Evolutionary conservation across 2,888 invertebrate genomes (phyloP).

Genomic region (Prenolepis imparis): DNA sequence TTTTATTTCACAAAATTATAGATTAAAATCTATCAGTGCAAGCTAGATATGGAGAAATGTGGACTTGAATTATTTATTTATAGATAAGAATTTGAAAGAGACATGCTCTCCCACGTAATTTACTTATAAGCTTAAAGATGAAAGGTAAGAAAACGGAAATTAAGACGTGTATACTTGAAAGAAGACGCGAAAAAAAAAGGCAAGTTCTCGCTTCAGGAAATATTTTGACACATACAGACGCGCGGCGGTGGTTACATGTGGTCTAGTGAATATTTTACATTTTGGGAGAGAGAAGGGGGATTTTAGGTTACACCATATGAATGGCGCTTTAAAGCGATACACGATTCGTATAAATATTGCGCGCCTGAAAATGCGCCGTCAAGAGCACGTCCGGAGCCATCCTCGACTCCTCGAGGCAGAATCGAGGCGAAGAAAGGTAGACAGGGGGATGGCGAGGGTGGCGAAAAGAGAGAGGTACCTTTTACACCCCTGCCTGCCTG

Average conservation of each 20-base stretch:
- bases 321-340: constrained; percentile 73
- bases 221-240: constrained; percentile 85
- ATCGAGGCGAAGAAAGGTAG: constrained; percentile 68
- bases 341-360: constrained; percentile 72
- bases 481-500: constrained; percentile 59
- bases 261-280: constrained; percentile 47
- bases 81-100: neutral
- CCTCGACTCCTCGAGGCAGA: constrained; percentile 72
- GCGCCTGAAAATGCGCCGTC: constrained; percentile 74
- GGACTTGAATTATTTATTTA: neutral
- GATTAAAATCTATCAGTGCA: neutral
- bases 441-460: constrained; percentile 29
- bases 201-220: constrained; percentile 75
- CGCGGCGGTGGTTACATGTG: constrained; percentile 67
- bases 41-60: neutral
- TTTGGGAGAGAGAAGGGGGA: neutral
- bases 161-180: neutral
- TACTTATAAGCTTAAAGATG: neutral
- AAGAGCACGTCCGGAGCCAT: constrained; percentile 70
- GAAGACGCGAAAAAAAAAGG: constrained; percentile 19
- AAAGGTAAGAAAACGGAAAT: neutral
- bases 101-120: neutral
- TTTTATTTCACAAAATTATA: neutral
- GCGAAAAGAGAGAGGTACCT: constrained; percentile 55
- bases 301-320: constrained; percentile 65